Percentiles rank a stretch among this genome's conserved stretches.
Conservation (phyloP, 2,113 vertebrate species). For the Ailurus styani region DNA sequence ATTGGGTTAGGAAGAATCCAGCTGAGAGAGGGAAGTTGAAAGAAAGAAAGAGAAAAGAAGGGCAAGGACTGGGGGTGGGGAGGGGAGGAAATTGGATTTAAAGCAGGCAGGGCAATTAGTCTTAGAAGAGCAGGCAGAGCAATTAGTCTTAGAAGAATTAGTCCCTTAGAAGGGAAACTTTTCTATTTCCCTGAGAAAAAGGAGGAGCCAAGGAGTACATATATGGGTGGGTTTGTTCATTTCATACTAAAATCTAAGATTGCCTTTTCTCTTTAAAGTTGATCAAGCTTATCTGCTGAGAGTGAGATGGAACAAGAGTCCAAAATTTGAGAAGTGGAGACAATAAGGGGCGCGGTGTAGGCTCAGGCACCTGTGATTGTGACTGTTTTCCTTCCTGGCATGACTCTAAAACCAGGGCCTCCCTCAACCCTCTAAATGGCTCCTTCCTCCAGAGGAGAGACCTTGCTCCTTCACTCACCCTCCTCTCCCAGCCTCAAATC, state of each 20-base stretch:
- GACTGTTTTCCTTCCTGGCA: not conserved
- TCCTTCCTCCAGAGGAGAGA: not conserved
- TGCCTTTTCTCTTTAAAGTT: not conserved
- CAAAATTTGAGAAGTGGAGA: not conserved
- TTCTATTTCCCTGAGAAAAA: not conserved
- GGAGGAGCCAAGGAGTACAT: not conserved
- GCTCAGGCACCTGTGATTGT: not conserved
- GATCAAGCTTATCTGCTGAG: not conserved
- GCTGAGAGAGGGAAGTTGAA: not conserved
- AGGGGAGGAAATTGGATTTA: not conserved
- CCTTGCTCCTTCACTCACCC: not conserved
- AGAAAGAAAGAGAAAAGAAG: not conserved
- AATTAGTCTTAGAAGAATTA: not conserved
- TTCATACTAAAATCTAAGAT: not conserved
- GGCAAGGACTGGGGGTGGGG: not conserved
- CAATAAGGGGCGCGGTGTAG: fast-evolving
- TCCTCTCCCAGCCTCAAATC: not conserved
- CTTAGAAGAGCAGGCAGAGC: not conserved
- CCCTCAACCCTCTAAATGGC: not conserved
- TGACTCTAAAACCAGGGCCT: not conserved
- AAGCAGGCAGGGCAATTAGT: not conserved
- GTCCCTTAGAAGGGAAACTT: too few relatives aligned
- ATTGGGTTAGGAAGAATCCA: not conserved
- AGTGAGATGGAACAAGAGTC: not conserved
- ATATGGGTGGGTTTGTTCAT: not conserved